phyloP scores from a whole-genome alignment of 2,888 invertebrate species.

The Limnephilus rhombicus region DNA sequence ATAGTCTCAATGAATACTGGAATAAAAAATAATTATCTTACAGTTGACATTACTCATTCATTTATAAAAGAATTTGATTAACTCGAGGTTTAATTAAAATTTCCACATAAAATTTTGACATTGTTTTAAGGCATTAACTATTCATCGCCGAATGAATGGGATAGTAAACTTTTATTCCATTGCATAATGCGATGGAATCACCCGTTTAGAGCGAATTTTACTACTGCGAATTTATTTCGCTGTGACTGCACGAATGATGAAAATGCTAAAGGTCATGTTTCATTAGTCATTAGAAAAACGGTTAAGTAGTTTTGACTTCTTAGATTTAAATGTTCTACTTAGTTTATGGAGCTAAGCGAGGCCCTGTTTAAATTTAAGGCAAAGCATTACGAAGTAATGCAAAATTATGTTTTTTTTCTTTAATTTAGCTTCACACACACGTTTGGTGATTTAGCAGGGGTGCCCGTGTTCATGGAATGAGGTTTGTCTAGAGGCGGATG shows the following conservation, averaged over 20 bases:
- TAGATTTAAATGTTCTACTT: too few relatives aligned
- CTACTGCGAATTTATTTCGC: constrained; percentile 33
- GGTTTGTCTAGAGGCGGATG: too few relatives aligned
- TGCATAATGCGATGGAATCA: constrained; percentile 18
- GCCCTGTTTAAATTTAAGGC: too few relatives aligned
- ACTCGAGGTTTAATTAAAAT: neutral
- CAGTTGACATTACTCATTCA: neutral
- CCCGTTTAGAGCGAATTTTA: constrained; percentile 29
- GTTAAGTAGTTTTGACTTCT: too few relatives aligned
- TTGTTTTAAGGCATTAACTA: neutral
- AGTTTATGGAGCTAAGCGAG: too few relatives aligned
- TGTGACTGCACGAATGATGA: constrained; percentile 6
- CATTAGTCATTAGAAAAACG: neutral
- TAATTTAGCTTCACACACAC: too few relatives aligned
- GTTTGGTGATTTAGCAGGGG: too few relatives aligned
- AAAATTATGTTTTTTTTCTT: too few relatives aligned
- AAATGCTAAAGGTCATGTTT: neutral
- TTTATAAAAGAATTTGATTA: neutral
- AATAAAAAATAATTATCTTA: neutral
- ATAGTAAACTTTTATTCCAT: constrained; percentile 12
- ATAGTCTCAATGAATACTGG: neutral
- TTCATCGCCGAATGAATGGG: constrained; percentile 3
- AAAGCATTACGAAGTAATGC: too few relatives aligned
- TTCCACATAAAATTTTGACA: neutral
- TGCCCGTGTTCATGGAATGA: too few relatives aligned